Evolutionary conservation across 1,140 invertebrate species (phyloP), one percentile per base, ranked within the genome.

Genomic region (Tetramorium parvispinum): DNA sequence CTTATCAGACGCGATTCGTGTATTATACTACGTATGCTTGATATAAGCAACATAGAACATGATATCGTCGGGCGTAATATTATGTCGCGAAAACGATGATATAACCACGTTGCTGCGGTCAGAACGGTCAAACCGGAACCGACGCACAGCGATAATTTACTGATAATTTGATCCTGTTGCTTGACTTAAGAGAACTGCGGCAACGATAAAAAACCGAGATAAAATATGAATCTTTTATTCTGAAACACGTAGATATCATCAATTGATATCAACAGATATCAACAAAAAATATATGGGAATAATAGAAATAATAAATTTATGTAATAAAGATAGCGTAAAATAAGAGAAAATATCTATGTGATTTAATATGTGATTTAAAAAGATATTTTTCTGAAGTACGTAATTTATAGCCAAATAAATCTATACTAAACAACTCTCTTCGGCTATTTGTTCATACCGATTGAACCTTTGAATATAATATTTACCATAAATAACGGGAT

Each of bases 131-230:
- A 40, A 37, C 66, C 37, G 32, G 83, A 66, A 77, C 21, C 46
- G 61, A 55, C 55, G 8, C 49, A 37, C 4, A n/a, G 66, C 70
- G 70, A 87, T 85, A 87, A 87, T 75, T 87, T 59, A 66, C n/a
- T 40, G 81, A 87, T 85, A 85, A 88, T 88, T 85, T 43, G 57
- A 88, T 86, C 55, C 49, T 43, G 53, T 76, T 68, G 59, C 27
- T 32, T 24, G 40, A 76, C 32, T 59, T 24, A 13, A 53, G 18
- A 37, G 16, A 43, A 76, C 27, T 24, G 37, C 24, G 21, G 27
- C 27, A 18, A 73, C 24, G 27, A n/a, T 5, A 18, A 53, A n/a
- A 21, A 10, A 43, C 16, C 49, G 0, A 61, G 6, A 49, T 18
- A 61, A 4, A 59, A 61, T 32, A 43, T 46, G 2, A 59, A 49